Evolutionary conservation across 2,888 invertebrate species (phyloP), one percentile per base, ranked within the genome.

Genomic region (Andrena haemorrhoa): DNA sequence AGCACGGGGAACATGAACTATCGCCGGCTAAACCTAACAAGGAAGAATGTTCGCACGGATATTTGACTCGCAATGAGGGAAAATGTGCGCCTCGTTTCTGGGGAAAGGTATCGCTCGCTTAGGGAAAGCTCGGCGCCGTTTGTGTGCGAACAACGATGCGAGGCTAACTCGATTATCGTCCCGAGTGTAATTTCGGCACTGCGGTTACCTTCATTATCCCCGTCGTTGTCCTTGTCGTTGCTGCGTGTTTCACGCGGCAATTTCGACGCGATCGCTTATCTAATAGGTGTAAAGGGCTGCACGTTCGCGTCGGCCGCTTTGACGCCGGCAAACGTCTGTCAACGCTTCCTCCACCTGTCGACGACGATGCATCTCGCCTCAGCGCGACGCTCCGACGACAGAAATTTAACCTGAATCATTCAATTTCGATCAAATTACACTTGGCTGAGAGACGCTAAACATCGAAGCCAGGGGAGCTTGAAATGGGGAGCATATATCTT

Each of bases 121-220:
- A 29, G 61, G 53, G 53, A 66, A 75, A 69, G n/a, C 51, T 51
- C 26, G 73, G 51, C 73, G 73, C 33, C 61, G 79, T 75, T 73
- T 69, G 73, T 65, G 79, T 56, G 64, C 69, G 66, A 73, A 86
- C 79, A 77, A 79, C 77, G 75, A 71, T 58, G 69, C 74, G 64
- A 41, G 47, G 69, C 63, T 88, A 88, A 88, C 75, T 77, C 85
- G 85, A 88, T 88, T 88, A 88, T 81, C 78, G 31, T 83, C 78
- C 63, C 53, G 61, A 31, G 74, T 86, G 79, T 85, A 88, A 88
- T 88, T 88, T 83, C 75, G 72, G 75, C 58, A 61, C 33, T 58
- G 68, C 80, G 87, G 83, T 88, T 83, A 75, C 79, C 83, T 80
- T 89, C 84, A 77, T 88, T 87, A 87, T 81, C 77, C 61, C 61